Conservation (phyloP, 2,888 invertebrate species). For the Drosophila anomalipes region DNA sequence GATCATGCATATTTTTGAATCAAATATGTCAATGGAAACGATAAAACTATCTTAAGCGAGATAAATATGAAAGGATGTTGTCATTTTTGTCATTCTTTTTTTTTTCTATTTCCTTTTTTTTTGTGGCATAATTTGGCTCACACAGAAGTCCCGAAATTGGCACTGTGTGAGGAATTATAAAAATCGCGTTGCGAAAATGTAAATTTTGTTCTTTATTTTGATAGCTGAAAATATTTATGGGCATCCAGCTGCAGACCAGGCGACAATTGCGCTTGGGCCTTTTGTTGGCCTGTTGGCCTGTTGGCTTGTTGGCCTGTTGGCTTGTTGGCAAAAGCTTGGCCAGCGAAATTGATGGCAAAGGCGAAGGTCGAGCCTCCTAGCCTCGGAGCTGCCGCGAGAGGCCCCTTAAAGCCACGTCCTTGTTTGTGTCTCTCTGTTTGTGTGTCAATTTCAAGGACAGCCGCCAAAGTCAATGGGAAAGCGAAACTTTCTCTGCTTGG, state of each 20-base stretch:
- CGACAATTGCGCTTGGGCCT: conserved; percentile 26
- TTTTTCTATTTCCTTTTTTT: neutral
- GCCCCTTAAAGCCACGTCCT: conserved; percentile 25
- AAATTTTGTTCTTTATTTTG: conserved; percentile 45
- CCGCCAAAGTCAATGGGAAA: conserved; percentile 58
- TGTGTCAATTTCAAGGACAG: conserved; percentile 63
- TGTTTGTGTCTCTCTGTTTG: conserved; percentile 25
- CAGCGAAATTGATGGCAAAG: conserved; percentile 67
- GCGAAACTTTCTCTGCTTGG: conserved; percentile 53
- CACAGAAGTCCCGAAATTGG: neutral
- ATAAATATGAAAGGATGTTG: neutral
- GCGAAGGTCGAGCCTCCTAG: conserved; percentile 61
- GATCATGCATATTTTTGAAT: neutral
- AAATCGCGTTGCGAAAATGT: conserved; percentile 39
- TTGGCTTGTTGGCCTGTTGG: neutral
- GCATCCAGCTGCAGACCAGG: conserved; percentile 32
- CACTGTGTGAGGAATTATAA: conserved; percentile 10
- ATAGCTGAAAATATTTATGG: conserved; percentile 54
- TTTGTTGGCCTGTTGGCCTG: conserved; percentile 19
- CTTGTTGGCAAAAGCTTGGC: conserved; percentile 31
- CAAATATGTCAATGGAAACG: neutral
- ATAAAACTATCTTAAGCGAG: neutral
- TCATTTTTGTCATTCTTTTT: neutral
- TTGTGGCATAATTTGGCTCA: conserved; percentile 18
- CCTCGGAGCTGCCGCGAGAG: neutral